Evolutionary conservation across 2,888 invertebrate genomes (phyloP), one percentile per base, ranked within the genome.

Genomic region (Pterobdella sp.): DNA sequence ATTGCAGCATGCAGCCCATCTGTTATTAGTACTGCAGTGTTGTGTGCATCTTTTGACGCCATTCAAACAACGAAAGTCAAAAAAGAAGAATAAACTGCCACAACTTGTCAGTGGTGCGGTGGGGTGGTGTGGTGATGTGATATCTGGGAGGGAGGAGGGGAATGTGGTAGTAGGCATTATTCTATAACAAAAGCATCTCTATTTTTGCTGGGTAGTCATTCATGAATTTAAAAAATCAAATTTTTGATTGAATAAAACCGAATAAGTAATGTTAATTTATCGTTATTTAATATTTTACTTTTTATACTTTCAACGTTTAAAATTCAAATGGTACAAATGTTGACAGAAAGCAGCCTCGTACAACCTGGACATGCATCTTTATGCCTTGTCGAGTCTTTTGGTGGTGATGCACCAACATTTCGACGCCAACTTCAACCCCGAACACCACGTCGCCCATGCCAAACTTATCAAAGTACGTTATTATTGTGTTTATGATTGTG

Each of bases 21-120:
- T 71, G 60, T 31, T 71, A 26, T 31, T 63, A 26, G 56, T 71
- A 34, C 34, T 71, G 26, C 32, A 35, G 32, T 63, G 71, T 29
- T 71, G 71, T 35, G 52, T 31, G n/a, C 71, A 71, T n/a, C 52
- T 71, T 29, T 56, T 71, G 35, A 31, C 34, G 4, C 71, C 71
- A 0, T 71, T 60, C 36, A 63, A 7, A 34, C n/a, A 10, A 4
- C 60, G 34, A 26, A 71, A 63, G 36, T n/a, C 22, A 2, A 63
- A 60, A 34, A 71, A 71, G 26, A 71, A 71, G 29, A 32, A 56
- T n/a, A n/a, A n/a, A n/a, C n/a, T n/a, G n/a, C n/a, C n/a, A n/a
- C n/a, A n/a, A n/a, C n/a, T n/a, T n/a, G n/a, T n/a, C n/a, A n/a
- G n/a, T n/a, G n/a, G n/a, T n/a, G n/a, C n/a, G n/a, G n/a, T n/a